Evolutionary conservation across 2,888 invertebrate genomes (phyloP), one percentile per base, ranked within the genome.

Genomic region (Sinentomon sp.): DNA sequence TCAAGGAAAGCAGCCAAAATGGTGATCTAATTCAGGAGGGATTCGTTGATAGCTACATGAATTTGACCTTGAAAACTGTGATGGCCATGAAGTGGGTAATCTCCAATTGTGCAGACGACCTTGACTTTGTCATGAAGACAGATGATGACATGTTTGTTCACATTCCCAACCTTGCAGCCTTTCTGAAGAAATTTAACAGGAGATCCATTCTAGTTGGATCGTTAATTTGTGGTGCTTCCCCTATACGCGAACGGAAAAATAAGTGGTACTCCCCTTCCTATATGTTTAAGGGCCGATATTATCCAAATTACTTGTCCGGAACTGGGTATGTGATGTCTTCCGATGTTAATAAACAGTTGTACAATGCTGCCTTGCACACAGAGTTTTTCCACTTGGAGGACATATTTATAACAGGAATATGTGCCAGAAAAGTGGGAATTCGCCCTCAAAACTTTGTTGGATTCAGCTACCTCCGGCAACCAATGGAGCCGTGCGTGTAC

Each of bases 101-200:
- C 5, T 62, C 60, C 23, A 64, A 67, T 44, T 80, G 80, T 39
- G 46, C 46, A 16, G 44, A 47, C 21, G 64, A 64, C 1, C 62
- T 64, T 27, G 80, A 67, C 55, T n/a, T n/a, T n/a, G 59, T 80
- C 16, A 60, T 82, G 51, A 82, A 82, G 57, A 71, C 74, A 4
- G 80, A 82, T 42, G 80, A 82, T 43, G 82, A 82, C 45, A 75
- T 76, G 57, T 80, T 73, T 48, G 64, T 82, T 2, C 77, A 78
- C 51, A 56, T 78, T 36, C 66, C 66, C n/a, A 63, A 62, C 41
- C 53, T 77, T 17, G 46, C 72, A 32, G 36, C 44, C 3, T 40
- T 44, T 13, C 36, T 50, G 7, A 35, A 40, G 32, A 41, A 42
- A n/a, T n/a, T 12, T 36, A 35, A 9, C 34, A 34, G 13, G 33